phyloP scores from a whole-genome alignment of 2,113 vertebrate genomes.

The Oncorhynchus clarkii region DNA sequence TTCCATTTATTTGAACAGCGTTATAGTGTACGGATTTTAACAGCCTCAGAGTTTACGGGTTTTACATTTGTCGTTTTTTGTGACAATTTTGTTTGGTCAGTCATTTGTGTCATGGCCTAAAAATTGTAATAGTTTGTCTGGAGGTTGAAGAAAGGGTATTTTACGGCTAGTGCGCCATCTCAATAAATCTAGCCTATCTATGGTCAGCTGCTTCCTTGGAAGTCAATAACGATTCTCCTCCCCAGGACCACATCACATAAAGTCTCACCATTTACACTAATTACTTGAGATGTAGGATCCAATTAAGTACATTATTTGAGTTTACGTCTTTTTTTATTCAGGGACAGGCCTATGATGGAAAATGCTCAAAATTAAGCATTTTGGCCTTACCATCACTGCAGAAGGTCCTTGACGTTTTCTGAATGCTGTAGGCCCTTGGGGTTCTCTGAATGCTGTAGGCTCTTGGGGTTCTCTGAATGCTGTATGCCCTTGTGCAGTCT shows the following conservation, averaged over 20 bases:
- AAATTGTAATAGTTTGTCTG: too few species aligned
- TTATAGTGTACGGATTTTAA: background rate
- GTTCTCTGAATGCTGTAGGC: background rate
- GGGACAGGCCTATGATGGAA: background rate
- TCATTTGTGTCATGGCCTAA: background rate
- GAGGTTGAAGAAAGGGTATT: too few species aligned
- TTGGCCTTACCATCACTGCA: background rate
- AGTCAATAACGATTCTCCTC: constrained; percentile 33
- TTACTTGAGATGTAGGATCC: too few species aligned
- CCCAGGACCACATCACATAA: background rate
- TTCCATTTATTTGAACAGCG: background rate
- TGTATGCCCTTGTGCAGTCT: too few species aligned
- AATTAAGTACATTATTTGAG: too few species aligned
- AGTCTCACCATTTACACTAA: background rate
- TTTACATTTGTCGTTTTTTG: background rate
- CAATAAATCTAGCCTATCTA: background rate
- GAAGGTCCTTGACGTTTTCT: background rate
- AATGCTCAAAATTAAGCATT: background rate
- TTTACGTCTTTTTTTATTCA: background rate
- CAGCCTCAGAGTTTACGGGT: background rate
- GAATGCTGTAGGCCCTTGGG: background rate
- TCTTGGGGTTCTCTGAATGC: background rate
- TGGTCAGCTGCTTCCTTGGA: constrained; percentile 7
- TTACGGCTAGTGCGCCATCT: constrained; percentile 3
- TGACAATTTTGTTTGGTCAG: constrained; percentile 1